phyloP scores from a whole-genome alignment of 1,140 invertebrate genomes.

The Solenopsis fugax region DNA sequence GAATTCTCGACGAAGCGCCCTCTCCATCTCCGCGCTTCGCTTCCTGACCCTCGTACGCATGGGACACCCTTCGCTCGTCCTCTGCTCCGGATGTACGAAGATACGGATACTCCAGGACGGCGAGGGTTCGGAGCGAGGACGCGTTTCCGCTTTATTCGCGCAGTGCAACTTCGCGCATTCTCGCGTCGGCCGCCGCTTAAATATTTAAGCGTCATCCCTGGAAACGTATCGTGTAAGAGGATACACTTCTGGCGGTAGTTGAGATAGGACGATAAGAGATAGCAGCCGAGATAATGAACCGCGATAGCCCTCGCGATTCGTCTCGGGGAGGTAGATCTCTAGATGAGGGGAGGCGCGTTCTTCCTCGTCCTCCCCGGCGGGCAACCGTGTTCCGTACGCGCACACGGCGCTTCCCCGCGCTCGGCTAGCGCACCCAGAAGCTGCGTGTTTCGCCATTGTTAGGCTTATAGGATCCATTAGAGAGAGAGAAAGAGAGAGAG shows the following conservation, averaged over 20 bases:
- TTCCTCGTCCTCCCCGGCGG: neutral
- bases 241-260: conserved; percentile 17
- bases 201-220: conserved; percentile 23
- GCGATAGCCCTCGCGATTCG: conserved; percentile 25
- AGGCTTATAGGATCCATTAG: conserved; percentile 36
- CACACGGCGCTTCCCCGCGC: neutral
- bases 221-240: conserved; percentile 34
- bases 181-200: neutral
- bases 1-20: neutral
- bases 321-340: neutral
- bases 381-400: neutral
- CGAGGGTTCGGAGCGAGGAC: too few species aligned
- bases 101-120: neutral
- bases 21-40: neutral
- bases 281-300: conserved; percentile 24
- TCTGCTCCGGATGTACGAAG: neutral
- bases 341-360: neutral
- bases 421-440: conserved; percentile 17
- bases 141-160: too few species aligned
- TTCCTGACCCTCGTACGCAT: neutral
- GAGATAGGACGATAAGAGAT: conserved; percentile 43
- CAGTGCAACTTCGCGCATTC: neutral
- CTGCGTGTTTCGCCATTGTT: conserved; percentile 21
- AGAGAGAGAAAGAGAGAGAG: neutral
- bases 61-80: neutral